phyloP scores from a whole-genome alignment of 2,797 vertebrate species.

The Erithacus rubecula region DNA sequence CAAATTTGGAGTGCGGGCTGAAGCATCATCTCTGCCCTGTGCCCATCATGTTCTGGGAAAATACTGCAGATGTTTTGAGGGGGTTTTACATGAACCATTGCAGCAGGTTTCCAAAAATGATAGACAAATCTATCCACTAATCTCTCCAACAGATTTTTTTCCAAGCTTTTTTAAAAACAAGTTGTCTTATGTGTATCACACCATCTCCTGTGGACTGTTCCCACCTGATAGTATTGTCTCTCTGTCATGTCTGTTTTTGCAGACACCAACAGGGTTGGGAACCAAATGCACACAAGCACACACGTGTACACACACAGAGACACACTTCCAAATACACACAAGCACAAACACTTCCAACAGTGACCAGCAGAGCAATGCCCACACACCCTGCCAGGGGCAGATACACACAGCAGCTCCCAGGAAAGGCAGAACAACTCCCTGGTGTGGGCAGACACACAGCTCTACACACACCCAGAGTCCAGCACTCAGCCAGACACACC shows the following conservation, averaged over 20 bases:
- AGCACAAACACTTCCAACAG: background rate
- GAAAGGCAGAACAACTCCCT: background rate
- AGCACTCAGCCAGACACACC: background rate
- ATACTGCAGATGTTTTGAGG: slow-evolving; percentile 33
- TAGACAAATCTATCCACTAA: background rate
- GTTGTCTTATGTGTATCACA: background rate
- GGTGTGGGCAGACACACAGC: background rate
- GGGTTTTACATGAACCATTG: background rate
- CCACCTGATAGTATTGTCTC: background rate
- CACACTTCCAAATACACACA: background rate
- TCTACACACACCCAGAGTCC: background rate
- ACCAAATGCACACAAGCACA: background rate
- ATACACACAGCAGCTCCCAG: background rate
- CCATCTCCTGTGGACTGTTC: background rate
- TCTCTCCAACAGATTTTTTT: background rate
- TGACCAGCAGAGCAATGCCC: background rate
- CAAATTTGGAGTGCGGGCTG: slow-evolving; percentile 9
- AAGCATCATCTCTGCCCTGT: slow-evolving; percentile 3
- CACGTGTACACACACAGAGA: background rate
- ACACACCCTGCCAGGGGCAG: background rate
- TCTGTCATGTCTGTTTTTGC: background rate
- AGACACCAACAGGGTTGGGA: background rate
- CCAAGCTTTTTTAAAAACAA: background rate
- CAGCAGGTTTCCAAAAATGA: slow-evolving; percentile 14
- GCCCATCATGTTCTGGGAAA: background rate